Percentiles rank a stretch among this genome's conserved stretches.
Conservation (phyloP, 2,888 invertebrate species). For the Tipula unca region DNA sequence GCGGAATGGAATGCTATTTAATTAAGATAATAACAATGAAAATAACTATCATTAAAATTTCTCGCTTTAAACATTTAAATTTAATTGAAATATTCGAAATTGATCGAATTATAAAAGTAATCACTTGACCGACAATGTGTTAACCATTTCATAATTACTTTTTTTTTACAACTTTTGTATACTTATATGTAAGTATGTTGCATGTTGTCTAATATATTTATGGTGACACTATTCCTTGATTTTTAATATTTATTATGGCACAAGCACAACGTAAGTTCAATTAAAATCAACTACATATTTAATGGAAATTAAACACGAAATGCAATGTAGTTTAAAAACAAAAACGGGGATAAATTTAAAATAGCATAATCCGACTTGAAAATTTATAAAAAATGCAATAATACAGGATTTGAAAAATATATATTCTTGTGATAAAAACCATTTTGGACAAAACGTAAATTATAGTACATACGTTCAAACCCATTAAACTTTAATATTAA, state of each 20-base stretch:
- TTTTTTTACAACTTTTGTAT: not conserved
- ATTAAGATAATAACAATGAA: not conserved
- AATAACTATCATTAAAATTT: not conserved
- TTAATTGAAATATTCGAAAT: not conserved
- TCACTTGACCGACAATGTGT: not conserved
- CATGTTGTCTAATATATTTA: not conserved
- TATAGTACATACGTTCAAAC: not conserved
- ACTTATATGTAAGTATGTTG: not conserved
- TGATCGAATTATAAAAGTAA: not conserved
- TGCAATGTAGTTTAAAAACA: not conserved
- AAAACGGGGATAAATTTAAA: not conserved
- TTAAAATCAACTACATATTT: not conserved
- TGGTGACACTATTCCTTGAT: not conserved
- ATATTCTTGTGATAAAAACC: no score
- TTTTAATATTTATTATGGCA: not conserved
- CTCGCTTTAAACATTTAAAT: not conserved
- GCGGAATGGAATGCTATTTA: not conserved
- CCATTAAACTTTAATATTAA: no score
- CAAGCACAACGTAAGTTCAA: not conserved
- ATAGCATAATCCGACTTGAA: no score
- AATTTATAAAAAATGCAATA: no score
- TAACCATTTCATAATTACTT: not conserved
- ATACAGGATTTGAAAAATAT: no score
- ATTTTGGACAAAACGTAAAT: no score
- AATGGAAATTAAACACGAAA: not conserved